These are phyloP conservation scores for Magallana angulata DNA, from an alignment of 1,140 invertebrate genomes.

Conservation along the genomic window DNA sequence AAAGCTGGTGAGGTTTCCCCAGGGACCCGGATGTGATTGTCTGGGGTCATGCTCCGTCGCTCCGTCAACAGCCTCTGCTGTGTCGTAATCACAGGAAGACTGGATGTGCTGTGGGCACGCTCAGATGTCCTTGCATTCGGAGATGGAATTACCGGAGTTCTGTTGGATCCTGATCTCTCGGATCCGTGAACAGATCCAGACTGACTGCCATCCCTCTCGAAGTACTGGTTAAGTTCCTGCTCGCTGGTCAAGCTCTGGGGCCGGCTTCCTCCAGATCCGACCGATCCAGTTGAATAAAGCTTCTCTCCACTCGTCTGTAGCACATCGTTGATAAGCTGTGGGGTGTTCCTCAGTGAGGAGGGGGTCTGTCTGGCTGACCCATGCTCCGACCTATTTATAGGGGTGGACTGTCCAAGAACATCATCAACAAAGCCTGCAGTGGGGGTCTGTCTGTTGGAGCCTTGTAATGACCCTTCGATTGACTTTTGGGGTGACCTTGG, in stretches of 20 bases:
- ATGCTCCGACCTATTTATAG: conserved; percentile 46
- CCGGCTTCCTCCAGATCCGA: conserved; percentile 44
- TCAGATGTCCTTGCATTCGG: conserved; percentile 32
- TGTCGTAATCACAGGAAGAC: conserved; percentile 63
- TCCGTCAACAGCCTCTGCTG: conserved; percentile 57
- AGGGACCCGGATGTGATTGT: conserved; percentile 64
- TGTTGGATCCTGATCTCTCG: conserved; percentile 33
- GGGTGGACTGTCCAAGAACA: conserved; percentile 51
- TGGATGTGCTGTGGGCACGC: conserved; percentile 60
- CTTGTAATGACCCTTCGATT: conserved; percentile 44
- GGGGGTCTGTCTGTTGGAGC: conserved; percentile 60
- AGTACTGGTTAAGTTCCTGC: conserved; percentile 71
- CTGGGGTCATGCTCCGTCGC: conserved; percentile 64
- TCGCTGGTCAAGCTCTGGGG: conserved; percentile 70
- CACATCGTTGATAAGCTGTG: conserved; percentile 54
- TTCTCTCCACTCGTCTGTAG: conserved; percentile 63
- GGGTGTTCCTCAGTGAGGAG: conserved; percentile 55
- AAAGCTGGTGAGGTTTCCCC: conserved; percentile 41
- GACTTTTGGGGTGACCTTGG: conserved; percentile 49
- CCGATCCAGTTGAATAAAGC: conserved; percentile 54
- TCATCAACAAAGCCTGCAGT: conserved; percentile 48
- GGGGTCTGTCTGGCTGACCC: conserved; percentile 57
- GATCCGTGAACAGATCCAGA: conserved; percentile 31
- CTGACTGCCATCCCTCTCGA: conserved; percentile 40
- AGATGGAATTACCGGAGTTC: conserved; percentile 20